Conservation (phyloP, 2,113 vertebrate genomes). For the Tyto alba region DNA sequence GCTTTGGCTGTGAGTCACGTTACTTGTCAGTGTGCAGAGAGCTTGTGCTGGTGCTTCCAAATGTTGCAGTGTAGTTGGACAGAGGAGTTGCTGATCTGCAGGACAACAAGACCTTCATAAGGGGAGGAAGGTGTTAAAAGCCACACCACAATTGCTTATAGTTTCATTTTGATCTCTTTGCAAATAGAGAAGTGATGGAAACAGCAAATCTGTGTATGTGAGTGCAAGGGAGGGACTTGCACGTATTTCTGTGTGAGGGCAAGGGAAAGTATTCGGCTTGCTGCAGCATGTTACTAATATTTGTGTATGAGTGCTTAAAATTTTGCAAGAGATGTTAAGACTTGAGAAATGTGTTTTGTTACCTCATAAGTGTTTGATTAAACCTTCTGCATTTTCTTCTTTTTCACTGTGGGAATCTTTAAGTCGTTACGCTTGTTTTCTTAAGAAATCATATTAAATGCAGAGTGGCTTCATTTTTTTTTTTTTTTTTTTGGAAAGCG, state of each 20-base stretch:
- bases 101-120: not conserved
- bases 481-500: not conserved
- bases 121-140: not conserved
- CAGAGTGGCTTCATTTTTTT: not conserved
- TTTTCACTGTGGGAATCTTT: not conserved
- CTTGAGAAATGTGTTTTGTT: not conserved
- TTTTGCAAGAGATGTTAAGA: not conserved
- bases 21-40: not conserved
- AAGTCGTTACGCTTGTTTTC: not conserved
- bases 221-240: not conserved
- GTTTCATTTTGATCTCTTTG: not conserved
- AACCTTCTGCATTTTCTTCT: not conserved
- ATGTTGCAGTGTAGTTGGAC: not conserved
- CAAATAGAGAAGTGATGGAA: not conserved
- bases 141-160: rapidly evolving
- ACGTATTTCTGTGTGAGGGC: not conserved
- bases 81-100: not conserved
- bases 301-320: not conserved
- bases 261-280: not conserved
- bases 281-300: not conserved
- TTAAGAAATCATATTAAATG: not conserved
- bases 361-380: not conserved
- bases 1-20: rapidly evolving
- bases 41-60: rapidly evolving
- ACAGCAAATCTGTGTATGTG: not conserved